These are phyloP conservation scores for Phocoena sinus DNA, from an alignment of 2,113 vertebrate genomes.

Conservation along the genomic window DNA sequence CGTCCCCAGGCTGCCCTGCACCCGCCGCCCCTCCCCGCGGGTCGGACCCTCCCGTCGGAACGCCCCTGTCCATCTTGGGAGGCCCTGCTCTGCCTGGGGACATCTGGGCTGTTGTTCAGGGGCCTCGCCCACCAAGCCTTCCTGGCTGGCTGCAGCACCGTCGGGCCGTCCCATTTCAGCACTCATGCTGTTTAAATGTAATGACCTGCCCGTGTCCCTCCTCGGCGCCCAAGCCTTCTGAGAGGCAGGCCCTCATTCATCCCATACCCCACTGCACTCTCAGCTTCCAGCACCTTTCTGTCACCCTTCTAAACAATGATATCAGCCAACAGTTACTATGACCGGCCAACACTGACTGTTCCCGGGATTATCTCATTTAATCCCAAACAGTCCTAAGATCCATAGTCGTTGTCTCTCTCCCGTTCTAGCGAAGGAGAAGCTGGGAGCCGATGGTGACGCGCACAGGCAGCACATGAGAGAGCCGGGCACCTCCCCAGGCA, in stretches of 20 bases:
- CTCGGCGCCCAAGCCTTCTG: neutral
- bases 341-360: too few relatives aligned
- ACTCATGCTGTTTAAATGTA: too few relatives aligned
- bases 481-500: accelerated
- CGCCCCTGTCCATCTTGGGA: accelerated
- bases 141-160: accelerated
- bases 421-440: neutral
- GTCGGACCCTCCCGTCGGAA: accelerated
- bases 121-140: accelerated
- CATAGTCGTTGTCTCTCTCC: neutral
- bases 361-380: neutral
- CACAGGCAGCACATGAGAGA: accelerated
- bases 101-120: neutral
- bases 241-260: neutral
- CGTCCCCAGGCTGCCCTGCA: neutral
- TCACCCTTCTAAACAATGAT: neutral
- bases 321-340: neutral
- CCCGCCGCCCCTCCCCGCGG: neutral
- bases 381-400: neutral
- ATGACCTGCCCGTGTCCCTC: too few relatives aligned
- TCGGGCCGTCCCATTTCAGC: neutral
- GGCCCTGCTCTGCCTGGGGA: neutral
- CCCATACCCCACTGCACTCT: accelerated
- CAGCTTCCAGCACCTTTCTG: neutral
- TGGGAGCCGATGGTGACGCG: accelerated